A percentile compares a stretch with the other conserved stretches of the same genome.
Conservation (phyloP, 2,888 invertebrate genomes). For the Meghimatium bilineatum region DNA sequence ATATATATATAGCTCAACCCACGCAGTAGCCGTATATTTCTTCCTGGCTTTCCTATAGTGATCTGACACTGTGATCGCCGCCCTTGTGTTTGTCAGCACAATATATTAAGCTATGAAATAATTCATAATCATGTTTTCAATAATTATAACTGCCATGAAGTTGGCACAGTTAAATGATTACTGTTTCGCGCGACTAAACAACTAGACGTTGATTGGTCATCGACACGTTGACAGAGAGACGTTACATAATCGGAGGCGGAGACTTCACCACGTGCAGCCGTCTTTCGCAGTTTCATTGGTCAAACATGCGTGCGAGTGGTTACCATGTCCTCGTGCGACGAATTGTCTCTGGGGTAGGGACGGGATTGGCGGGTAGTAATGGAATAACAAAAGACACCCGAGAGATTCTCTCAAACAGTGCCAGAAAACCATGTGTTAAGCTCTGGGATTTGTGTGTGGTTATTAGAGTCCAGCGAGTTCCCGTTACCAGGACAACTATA, state of each 20-base stretch:
- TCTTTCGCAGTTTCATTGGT: conserved; percentile 48
- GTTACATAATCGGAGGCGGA: conserved; percentile 49
- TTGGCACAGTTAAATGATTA: too few species aligned
- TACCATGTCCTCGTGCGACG: conserved; percentile 53
- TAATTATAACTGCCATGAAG: conserved; percentile 47
- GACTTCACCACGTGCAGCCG: conserved; percentile 44
- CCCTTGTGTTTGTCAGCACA: conserved; percentile 30
- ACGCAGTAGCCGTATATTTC: too few species aligned
- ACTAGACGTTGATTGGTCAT: conserved; percentile 57
- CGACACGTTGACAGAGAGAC: conserved; percentile 30
- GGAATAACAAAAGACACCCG: conserved; percentile 74
- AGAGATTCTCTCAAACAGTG: conserved; percentile 63
- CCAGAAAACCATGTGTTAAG: conserved; percentile 23
- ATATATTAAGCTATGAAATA: too few species aligned
- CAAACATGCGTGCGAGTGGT: conserved; percentile 48
- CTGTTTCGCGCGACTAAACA: neutral
- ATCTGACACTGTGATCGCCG: too few species aligned
- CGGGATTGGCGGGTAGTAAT: conserved; percentile 54
- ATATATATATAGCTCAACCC: too few species aligned
- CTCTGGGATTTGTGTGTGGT: conserved; percentile 19
- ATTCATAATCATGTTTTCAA: too few species aligned
- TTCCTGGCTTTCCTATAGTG: too few species aligned
- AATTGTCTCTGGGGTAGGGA: conserved; percentile 54
- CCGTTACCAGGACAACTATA: conserved; percentile 42
- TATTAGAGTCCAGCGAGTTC: conserved; percentile 46